Percentiles rank a stretch among this genome's conserved stretches.
These are phyloP conservation scores for Lasioglossum malachurum DNA, from an alignment of 2,888 invertebrate species.

Conservation along the genomic window DNA sequence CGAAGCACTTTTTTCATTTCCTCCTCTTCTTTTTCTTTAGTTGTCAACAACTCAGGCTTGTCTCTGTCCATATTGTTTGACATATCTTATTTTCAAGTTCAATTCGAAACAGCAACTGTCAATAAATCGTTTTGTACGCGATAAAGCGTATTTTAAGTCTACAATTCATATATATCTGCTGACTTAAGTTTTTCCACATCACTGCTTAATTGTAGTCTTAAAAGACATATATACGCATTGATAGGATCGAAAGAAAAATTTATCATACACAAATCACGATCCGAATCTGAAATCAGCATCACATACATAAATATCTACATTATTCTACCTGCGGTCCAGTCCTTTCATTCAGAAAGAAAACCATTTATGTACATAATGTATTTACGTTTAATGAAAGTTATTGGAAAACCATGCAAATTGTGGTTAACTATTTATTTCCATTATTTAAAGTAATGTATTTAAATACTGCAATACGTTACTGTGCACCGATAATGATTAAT, in stretches of 20 bases:
- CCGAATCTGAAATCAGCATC: slow-evolving; percentile 23
- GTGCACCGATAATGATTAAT: not conserved
- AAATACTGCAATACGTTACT: not conserved
- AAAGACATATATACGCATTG: not conserved
- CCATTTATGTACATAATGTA: not conserved
- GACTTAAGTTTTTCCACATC: slow-evolving; percentile 17
- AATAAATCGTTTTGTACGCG: slow-evolving; percentile 14
- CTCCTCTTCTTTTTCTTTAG: slow-evolving; percentile 51
- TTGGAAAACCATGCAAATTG: not conserved
- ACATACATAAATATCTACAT: not conserved
- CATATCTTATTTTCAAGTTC: slow-evolving; percentile 43
- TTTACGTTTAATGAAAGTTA: not conserved
- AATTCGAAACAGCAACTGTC: slow-evolving; percentile 11
- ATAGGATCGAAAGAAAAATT: not conserved
- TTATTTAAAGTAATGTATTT: not conserved
- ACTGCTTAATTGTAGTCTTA: slow-evolving; percentile 21
- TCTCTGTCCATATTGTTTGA: slow-evolving; percentile 63
- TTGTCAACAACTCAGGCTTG: slow-evolving; percentile 46
- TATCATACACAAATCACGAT: not conserved
- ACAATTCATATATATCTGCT: not conserved
- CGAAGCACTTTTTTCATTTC: slow-evolving; percentile 65
- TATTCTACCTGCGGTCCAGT: not conserved
- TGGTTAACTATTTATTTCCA: not conserved
- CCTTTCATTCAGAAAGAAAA: not conserved
- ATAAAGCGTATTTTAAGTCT: slow-evolving; percentile 19